Evolutionary conservation across 2,113 vertebrate genomes (phyloP).

Genomic region (Genyomyrus donnyi): DNA sequence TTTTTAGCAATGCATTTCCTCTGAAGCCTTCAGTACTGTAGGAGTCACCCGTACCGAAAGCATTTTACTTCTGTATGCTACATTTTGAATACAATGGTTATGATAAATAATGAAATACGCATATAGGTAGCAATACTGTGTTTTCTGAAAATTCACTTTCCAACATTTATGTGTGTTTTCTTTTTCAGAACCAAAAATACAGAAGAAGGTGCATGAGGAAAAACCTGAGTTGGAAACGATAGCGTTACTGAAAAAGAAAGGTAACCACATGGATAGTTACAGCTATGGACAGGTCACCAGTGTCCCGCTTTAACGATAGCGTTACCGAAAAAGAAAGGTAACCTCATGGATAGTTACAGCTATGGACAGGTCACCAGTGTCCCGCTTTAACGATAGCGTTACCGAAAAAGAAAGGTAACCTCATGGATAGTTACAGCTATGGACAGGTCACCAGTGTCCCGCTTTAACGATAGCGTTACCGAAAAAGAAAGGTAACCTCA

Average conservation of each 20-base stretch:
- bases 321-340: no score
- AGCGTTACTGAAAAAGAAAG: not conserved
- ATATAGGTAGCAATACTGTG: not conserved
- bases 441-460: no score
- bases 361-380: no score
- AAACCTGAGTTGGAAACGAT: not conserved
- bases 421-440: no score
- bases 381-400: no score
- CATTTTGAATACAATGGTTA: not conserved
- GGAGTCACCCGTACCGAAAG: not conserved
- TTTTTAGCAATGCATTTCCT: not conserved
- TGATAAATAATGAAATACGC: not conserved
- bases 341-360: no score
- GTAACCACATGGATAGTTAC: not conserved
- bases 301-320: not conserved
- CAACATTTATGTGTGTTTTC: not conserved
- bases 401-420: no score
- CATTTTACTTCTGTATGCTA: not conserved
- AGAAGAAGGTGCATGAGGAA: not conserved
- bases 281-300: not conserved
- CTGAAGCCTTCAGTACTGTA: not conserved
- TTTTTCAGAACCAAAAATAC: not conserved
- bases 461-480: no score
- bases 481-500: no score
- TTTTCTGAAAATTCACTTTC: not conserved